phyloP scores from a whole-genome alignment of 2,888 invertebrate species.

The Pinctada fucata region DNA sequence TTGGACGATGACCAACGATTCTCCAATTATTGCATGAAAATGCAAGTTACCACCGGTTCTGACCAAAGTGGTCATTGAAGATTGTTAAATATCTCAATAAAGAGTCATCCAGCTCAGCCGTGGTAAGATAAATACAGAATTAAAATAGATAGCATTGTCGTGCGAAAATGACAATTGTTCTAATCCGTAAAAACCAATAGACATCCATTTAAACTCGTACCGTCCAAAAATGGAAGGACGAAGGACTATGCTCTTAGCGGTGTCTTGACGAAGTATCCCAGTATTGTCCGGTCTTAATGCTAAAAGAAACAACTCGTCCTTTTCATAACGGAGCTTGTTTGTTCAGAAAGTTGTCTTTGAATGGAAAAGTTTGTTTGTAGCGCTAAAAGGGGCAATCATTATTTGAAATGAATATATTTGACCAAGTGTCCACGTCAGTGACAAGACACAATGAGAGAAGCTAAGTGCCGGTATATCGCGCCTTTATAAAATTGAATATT shows the following conservation, averaged over 20 bases:
- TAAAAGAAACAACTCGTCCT: background rate
- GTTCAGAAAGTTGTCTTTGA: conserved; percentile 1
- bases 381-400: background rate
- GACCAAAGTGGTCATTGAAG: background rate
- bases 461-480: background rate
- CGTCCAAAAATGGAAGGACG: background rate
- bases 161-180: conserved; percentile 1
- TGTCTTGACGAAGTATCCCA: background rate
- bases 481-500: background rate
- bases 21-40: background rate
- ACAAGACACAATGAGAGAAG: background rate
- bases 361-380: background rate
- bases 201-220: background rate
- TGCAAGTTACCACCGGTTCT: background rate
- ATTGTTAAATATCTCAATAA: background rate
- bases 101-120: background rate
- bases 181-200: background rate
- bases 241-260: background rate
- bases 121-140: background rate
- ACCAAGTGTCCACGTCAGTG: background rate
- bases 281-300: background rate
- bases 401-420: conserved; percentile 2
- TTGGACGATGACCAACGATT: too few relatives aligned
- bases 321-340: background rate
- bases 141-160: conserved; percentile 3